Conservation (phyloP, 2,888 invertebrate species). For the Steinernema scapterisci region DNA sequence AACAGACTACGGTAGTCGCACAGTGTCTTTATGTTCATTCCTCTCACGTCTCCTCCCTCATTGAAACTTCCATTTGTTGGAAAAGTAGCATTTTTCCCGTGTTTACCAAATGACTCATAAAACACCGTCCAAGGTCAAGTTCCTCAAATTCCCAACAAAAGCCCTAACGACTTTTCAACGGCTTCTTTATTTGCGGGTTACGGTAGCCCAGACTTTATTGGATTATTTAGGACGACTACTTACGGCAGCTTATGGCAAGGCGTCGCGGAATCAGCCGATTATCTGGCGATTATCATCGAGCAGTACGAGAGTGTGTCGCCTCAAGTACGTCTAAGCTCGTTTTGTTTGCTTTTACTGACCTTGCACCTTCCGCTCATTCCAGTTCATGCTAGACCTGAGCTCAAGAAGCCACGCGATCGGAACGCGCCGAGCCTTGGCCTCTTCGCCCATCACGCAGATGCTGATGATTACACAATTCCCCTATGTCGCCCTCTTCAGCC, state of each 20-base stretch:
- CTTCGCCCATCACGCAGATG: slow-evolving; percentile 61
- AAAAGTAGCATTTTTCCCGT: too few species aligned
- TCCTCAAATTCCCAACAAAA: not conserved
- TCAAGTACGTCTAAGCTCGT: slow-evolving; percentile 41
- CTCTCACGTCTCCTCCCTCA: too few species aligned
- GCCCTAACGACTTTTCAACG: too few species aligned
- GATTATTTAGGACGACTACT: slow-evolving; percentile 47
- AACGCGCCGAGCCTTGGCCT: slow-evolving; percentile 56
- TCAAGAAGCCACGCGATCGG: slow-evolving; percentile 55
- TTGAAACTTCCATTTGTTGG: too few species aligned
- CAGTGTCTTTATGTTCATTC: too few species aligned
- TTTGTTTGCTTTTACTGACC: slow-evolving; percentile 29
- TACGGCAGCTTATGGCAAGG: slow-evolving; percentile 65
- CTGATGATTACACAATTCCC: slow-evolving; percentile 55
- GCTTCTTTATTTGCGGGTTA: not conserved
- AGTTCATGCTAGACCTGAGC: slow-evolving; percentile 62
- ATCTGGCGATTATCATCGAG: slow-evolving; percentile 64
- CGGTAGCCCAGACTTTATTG: not conserved
- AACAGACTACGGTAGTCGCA: too few species aligned
- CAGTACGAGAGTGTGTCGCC: slow-evolving; percentile 59
- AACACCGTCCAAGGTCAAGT: not conserved
- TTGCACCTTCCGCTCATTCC: slow-evolving; percentile 27
- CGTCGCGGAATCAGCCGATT: slow-evolving; percentile 54
- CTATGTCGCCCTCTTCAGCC: slow-evolving; percentile 62
- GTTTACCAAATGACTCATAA: slow-evolving; percentile 8